A percentile compares a stretch with the other conserved stretches of the same genome.
These are phyloP conservation scores for Acropternis orthonyx DNA, from an alignment of 2,797 vertebrate genomes.

Conservation along the genomic window DNA sequence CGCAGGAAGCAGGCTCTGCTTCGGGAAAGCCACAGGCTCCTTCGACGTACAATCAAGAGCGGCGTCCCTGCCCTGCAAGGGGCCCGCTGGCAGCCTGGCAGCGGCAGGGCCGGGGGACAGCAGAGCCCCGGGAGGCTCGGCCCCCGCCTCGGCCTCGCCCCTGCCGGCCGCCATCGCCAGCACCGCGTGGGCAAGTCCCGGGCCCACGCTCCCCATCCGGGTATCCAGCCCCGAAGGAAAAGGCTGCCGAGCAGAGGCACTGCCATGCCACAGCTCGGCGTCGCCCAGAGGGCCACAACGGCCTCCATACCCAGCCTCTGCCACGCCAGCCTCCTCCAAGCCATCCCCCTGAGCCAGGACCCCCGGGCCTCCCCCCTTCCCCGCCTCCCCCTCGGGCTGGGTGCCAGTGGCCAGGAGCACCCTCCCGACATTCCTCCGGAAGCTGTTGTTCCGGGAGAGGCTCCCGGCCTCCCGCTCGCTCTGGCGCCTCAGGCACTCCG, in stretches of 20 bases:
- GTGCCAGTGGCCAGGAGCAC: slow-evolving; percentile 80
- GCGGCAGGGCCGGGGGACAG: not conserved
- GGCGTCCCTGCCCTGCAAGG: not conserved
- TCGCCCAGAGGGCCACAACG: not conserved
- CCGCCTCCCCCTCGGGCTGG: slow-evolving; percentile 1
- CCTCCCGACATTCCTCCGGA: slow-evolving; percentile 85
- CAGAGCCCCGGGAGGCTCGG: slow-evolving; percentile 26
- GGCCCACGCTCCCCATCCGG: not conserved
- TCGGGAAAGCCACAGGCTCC: slow-evolving; percentile 16
- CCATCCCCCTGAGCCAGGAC: not conserved
- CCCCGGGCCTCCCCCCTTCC: not conserved
- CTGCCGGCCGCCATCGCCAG: slow-evolving; percentile 5
- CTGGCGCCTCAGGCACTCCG: slow-evolving; percentile 84
- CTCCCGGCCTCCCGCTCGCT: slow-evolving; percentile 73
- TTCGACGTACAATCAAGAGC: not conserved
- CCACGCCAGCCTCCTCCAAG: not conserved
- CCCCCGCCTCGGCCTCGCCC: not conserved
- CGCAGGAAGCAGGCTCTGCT: slow-evolving; percentile 19
- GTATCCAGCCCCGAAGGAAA: slow-evolving; percentile 33
- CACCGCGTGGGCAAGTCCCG: slow-evolving; percentile 37
- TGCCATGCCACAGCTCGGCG: slow-evolving; percentile 25
- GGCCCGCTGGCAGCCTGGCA: not conserved
- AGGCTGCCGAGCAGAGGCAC: not conserved
- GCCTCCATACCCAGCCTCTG: not conserved
- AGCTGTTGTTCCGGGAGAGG: slow-evolving; percentile 87